Conservation (phyloP, 2,113 vertebrate species). For the Gobiocypris rarus region DNA sequence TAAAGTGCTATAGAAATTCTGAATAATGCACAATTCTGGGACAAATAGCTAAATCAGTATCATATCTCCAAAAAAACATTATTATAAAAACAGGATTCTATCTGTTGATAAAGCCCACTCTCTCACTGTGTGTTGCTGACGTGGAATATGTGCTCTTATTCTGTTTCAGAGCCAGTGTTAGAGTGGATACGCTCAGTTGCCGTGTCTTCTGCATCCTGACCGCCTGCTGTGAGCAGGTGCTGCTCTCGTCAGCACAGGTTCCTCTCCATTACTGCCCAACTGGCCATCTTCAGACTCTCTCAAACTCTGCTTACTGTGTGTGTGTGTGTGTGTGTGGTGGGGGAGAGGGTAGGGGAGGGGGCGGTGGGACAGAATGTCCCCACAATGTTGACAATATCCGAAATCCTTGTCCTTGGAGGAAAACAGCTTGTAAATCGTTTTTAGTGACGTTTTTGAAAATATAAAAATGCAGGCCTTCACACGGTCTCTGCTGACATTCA, state of each 20-base stretch:
- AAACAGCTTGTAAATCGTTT: no score
- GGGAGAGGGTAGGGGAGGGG: no score
- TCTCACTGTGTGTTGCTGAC: neutral
- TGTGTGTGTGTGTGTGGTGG: no score
- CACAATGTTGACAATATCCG: no score
- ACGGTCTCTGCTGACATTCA: no score
- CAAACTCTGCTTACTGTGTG: no score
- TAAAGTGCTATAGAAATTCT: no score
- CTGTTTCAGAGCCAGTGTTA: neutral
- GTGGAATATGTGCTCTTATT: neutral
- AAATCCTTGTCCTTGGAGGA: no score
- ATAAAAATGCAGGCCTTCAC: no score
- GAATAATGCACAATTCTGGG: no score
- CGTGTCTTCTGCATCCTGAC: constrained; percentile 37
- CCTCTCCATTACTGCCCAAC: constrained; percentile 51
- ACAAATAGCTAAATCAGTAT: neutral
- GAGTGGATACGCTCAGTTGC: neutral
- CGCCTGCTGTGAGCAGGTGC: constrained; percentile 54
- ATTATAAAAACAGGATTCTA: neutral
- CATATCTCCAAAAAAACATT: neutral
- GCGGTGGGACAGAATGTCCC: no score
- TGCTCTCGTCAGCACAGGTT: constrained; percentile 49
- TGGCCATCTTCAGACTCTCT: constrained; percentile 1
- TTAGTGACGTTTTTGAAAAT: no score
- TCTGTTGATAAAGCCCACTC: neutral